Base-by-base conservation (phyloP, 2,113 vertebrate species). In the Glaucomys volans region DNA sequence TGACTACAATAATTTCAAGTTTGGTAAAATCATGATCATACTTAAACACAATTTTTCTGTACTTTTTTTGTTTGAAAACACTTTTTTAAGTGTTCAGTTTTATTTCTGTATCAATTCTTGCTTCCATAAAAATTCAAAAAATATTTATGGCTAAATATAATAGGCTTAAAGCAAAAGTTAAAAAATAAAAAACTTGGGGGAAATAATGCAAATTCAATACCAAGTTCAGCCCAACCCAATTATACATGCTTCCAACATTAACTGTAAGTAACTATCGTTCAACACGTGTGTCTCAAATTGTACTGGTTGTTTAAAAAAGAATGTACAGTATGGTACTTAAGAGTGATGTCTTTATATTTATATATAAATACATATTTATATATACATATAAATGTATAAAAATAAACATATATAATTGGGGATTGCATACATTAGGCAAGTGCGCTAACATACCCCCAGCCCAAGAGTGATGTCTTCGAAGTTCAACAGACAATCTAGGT, bases 21-120 rank as follows among this genome's bases (percentile, higher is more conserved):
- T 90, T 24, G 90, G n/a, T 93, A 82, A 94, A 94, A 71, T 86
- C 35, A 80, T 4, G 28, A 76, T 76, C 52, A 76, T 8, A 50
- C 4, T 71, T 93, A n/a, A 50, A n/a, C 40, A 52, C 75, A 57
- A 4, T 37, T 84, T 92, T 75, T 28, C 54, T 95, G 50, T 54
- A 64, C 16, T 30, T 95, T 35, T 88, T 96, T 90, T 79, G 42
- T 54, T 83, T 50, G 50, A 93, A 96, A 80, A 59, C 14, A 62
- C 35, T 74, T 90, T 74, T 64, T 42, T 30, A 81, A 83, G 52
- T 44, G 83, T 64, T 95, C 52, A 83, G 8, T 83, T 94, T 93
- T 94, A 20, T 17, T 74, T 87, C 35, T n/a, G 35, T 28, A 69
- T 74, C 47, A 95, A 77, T 69, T 95, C 57, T 90, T 92, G 24